Evolutionary conservation across 2,113 vertebrate species (phyloP).

Genomic region (Vicugna pacos): DNA sequence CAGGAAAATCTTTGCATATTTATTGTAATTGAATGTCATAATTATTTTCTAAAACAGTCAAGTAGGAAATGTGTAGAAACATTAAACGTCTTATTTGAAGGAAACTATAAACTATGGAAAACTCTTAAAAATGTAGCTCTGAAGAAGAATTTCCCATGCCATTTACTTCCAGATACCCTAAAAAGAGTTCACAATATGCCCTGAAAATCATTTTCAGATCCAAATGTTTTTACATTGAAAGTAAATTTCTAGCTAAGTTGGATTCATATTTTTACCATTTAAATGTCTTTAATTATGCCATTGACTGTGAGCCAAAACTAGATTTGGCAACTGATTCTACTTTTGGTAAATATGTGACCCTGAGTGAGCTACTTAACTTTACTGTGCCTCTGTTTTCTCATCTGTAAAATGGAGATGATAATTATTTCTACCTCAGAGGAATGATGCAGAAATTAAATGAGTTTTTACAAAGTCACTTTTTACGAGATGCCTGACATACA

Average conservation of each 20-base stretch:
- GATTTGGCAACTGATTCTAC: not conserved
- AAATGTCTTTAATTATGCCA: not conserved
- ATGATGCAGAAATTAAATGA: not conserved
- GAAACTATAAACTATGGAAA: not conserved
- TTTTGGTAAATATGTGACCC: not conserved
- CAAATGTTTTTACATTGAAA: not conserved
- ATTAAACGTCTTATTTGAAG: constrained; percentile 22
- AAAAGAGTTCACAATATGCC: not conserved
- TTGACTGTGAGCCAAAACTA: not conserved
- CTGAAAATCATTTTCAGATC: not conserved
- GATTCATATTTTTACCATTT: not conserved
- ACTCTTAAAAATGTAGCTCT: not conserved
- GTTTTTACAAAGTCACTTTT: not conserved
- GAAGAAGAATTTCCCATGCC: not conserved
- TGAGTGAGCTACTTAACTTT: not conserved
- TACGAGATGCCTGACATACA: not conserved
- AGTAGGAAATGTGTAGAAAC: constrained; percentile 47
- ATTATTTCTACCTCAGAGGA: not conserved
- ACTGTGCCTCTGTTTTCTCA: not conserved
- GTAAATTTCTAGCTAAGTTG: not conserved
- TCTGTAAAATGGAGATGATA: not conserved
- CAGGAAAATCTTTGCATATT: constrained; percentile 42
- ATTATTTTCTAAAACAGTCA: constrained; percentile 60
- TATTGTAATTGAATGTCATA: constrained; percentile 51
- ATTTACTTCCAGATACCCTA: not conserved